Conservation (phyloP, 2,797 vertebrate genomes). For the Hozukius guyotensis region DNA sequence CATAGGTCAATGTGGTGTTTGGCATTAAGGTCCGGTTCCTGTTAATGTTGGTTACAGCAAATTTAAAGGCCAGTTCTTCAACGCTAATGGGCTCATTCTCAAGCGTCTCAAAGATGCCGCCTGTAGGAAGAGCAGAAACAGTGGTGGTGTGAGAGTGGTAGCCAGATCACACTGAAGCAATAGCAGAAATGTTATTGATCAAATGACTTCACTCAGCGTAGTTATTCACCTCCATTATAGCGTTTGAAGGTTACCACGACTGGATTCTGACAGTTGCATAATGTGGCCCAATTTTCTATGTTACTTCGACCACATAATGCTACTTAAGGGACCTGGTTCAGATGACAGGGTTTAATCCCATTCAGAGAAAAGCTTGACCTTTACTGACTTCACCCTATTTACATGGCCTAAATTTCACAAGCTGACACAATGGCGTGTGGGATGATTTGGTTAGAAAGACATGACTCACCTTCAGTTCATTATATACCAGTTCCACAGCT, state of each 20-base stretch:
- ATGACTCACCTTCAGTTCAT: background rate
- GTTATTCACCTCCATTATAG: background rate
- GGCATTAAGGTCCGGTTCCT: constrained; percentile 98
- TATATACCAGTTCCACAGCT: background rate
- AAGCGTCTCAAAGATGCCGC: constrained; percentile 98
- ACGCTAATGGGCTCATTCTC: constrained; percentile 96
- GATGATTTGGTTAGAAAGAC: background rate
- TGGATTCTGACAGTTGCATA: constrained; percentile 35
- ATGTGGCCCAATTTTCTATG: constrained; percentile 24
- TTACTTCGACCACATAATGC: constrained; percentile 34
- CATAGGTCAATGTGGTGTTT: constrained; percentile 97
- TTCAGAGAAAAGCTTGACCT: constrained; percentile 54
- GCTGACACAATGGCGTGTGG: constrained; percentile 1
- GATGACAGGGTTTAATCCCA: constrained; percentile 54
- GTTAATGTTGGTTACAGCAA: constrained; percentile 97
- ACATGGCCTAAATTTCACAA: constrained; percentile 40
- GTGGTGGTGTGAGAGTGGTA: background rate
- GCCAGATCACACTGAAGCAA: background rate
- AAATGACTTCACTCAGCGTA: background rate
- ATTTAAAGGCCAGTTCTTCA: constrained; percentile 99
- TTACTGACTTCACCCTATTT: constrained; percentile 34
- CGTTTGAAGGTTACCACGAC: background rate
- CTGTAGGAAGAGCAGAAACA: constrained; percentile 77
- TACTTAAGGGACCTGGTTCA: constrained; percentile 19
- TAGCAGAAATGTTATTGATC: background rate